Base-by-base conservation (phyloP, 2,888 invertebrate genomes). In the Cataglyphis cursor region DNA sequence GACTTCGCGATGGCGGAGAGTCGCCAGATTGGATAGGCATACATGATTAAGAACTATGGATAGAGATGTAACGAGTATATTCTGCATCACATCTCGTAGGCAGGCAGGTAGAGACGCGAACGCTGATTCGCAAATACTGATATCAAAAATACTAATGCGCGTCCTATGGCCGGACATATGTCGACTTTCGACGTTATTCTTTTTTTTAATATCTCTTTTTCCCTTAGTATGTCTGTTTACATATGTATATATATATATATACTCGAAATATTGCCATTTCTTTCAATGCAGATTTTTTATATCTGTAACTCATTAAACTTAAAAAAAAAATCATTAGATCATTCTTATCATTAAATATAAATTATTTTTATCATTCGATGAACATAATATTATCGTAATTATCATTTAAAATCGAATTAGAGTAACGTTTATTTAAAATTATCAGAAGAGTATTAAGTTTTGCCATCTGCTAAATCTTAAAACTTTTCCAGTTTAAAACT, bases 61-160 rank as follows among this genome's bases (percentile, higher is more conserved):
- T 57, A 72, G 61, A 81, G 70, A 81, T 84, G 80, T 70, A 78
- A 87, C 87, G 90, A 90, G 90, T 89, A 87, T 83, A 86, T 89
- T 87, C 90, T 90, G 90, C 88, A 90, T 86, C 87, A 72, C 88
- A 72, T 87, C 88, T 89, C 88, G 89, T 87, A 92, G 92, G 91
- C 91, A 92, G 83, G 81, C 92, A 92, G 83, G 68, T 84, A 62
- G 72, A 84, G 21, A 78, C 80, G 87, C 88, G 86, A 90, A 82
- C 85, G 82, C 83, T 51, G n/a, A 81, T 85, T 85, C 87, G 87
- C 88, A 93, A 94, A 94, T 94, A 94, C 94, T 94, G 94, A 94
- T 94, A 93, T 93, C 88, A 93, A 93, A 94, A 94, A 94, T 94
- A 94, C 94, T 94, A 92, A 92, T 92, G 87, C 90, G 85, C 90